Base-by-base conservation (phyloP, 2,888 invertebrate genomes). In the Ectemnius lituratus region DNA sequence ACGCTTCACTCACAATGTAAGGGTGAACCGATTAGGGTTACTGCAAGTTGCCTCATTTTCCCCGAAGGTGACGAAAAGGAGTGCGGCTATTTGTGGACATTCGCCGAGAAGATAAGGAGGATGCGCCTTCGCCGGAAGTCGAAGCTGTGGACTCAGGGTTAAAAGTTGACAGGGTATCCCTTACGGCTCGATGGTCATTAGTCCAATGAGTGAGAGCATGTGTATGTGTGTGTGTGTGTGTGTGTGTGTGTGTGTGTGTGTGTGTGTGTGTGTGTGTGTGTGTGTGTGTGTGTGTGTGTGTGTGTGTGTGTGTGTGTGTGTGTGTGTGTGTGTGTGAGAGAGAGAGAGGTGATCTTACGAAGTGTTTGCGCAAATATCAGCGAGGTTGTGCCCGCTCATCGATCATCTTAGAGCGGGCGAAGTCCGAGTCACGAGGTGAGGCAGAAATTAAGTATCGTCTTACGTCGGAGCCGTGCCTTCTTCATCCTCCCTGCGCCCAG, bases 141-240 rank as follows among this genome's bases (percentile, higher is more conserved):
- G 20, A 18, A 18, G 37, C 11, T 60, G n/a, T 28, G 6, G 20
- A 60, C 27, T 37, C 37, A 45, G 63, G 46, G 78, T 76, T 76
- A 80, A 76, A 82, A 82, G 85, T 83, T 85, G 86, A 86, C 85
- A 84, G 75, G 83, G 84, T 85, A 81, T 85, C 85, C 85, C 84
- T 89, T 86, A 84, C 86, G 82, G 37, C 37, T 37, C 82, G 84
- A 75, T 79, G 84, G 87, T 89, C 89, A 89, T 89, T 89, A 89
- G 86, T 83, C 82, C 86, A 86, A 86, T 84, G 84, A 84, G 8
- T 2, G 37, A 37, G 37, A 37, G 8, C 37, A 8, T 8, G 37
- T 37, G 5, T 11, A 23, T 3, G 23, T 23, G 23, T 23, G 23
- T 3, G 23, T 23, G 23, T 2, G 23, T 3, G 23, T 23, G 23